Percentiles rank a stretch among this genome's conserved stretches.
Conservation (phyloP, 2,888 invertebrate species). For the Nomada ferruginata region DNA sequence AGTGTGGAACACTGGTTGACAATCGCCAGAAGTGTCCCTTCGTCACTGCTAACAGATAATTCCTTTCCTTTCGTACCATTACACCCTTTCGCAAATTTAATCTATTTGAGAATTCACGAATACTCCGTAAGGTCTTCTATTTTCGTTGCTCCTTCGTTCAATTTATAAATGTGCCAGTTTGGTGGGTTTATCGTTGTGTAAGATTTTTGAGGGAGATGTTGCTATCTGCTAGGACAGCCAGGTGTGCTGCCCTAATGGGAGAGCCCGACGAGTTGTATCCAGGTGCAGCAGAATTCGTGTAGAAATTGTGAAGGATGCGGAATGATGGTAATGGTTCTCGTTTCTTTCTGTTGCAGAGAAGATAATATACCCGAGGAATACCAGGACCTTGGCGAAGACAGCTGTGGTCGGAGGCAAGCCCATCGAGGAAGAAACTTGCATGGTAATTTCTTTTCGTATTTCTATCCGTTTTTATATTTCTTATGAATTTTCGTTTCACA, state of each 20-base stretch:
- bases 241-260: slow-evolving; percentile 80
- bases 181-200: neutral
- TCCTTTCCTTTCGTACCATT: neutral
- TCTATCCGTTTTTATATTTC: neutral
- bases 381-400: slow-evolving; percentile 85
- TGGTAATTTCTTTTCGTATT: slow-evolving; percentile 84
- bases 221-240: slow-evolving; percentile 77
- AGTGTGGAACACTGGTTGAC: slow-evolving; percentile 44
- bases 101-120: neutral
- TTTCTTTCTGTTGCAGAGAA: slow-evolving; percentile 85
- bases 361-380: slow-evolving; percentile 87
- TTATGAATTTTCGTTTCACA: slow-evolving; percentile 71
- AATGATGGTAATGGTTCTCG: slow-evolving; percentile 1
- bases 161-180: neutral
- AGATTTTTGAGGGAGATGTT: slow-evolving; percentile 64
- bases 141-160: too few species aligned
- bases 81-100: neutral
- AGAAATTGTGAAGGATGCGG: neutral
- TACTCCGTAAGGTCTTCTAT: too few species aligned
- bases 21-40: slow-evolving; percentile 11
- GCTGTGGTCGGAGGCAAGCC: slow-evolving; percentile 88
- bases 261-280: slow-evolving; percentile 81
- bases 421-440: slow-evolving; percentile 88
- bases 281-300: slow-evolving; percentile 69
- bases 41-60: neutral